Conservation (phyloP, 2,797 vertebrate species). For the Thamnophis elegans region DNA sequence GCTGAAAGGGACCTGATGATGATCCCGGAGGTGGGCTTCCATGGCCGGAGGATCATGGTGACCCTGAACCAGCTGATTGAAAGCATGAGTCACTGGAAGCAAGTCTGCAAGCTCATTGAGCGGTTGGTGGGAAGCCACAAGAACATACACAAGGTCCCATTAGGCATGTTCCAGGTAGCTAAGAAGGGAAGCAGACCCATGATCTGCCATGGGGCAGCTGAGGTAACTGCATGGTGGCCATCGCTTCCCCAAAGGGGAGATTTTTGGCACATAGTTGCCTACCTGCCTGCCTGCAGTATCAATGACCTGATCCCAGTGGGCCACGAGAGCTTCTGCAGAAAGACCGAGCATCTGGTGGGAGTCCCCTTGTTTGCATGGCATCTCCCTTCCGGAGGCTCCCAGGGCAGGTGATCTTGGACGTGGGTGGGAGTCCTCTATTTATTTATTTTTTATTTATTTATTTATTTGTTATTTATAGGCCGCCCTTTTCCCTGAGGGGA, state of each 20-base stretch:
- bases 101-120: not conserved
- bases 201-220: not conserved
- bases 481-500: too few species aligned
- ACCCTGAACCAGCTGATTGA: slow-evolving; percentile 29
- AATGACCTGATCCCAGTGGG: not conserved
- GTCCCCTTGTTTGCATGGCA: not conserved
- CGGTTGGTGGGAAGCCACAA: slow-evolving; percentile 36
- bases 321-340: not conserved
- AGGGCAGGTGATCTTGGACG: not conserved
- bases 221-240: too few species aligned
- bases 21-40: slow-evolving; percentile 20
- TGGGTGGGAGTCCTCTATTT: not conserved
- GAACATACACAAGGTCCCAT: slow-evolving; percentile 7
- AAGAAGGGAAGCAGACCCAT: not conserved
- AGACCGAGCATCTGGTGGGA: not conserved
- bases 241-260: too few species aligned
- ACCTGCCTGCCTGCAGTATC: not conserved
- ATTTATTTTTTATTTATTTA: too few species aligned
- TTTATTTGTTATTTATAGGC: too few species aligned
- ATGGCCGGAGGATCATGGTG: slow-evolving; percentile 40
- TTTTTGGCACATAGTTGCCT: not conserved
- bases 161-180: slow-evolving; percentile 38
- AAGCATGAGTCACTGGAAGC: slow-evolving; percentile 30
- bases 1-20: slow-evolving; percentile 23
- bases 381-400: not conserved